Conservation (phyloP, 1,140 invertebrate species). For the Ostrea denselamellosa region DNA sequence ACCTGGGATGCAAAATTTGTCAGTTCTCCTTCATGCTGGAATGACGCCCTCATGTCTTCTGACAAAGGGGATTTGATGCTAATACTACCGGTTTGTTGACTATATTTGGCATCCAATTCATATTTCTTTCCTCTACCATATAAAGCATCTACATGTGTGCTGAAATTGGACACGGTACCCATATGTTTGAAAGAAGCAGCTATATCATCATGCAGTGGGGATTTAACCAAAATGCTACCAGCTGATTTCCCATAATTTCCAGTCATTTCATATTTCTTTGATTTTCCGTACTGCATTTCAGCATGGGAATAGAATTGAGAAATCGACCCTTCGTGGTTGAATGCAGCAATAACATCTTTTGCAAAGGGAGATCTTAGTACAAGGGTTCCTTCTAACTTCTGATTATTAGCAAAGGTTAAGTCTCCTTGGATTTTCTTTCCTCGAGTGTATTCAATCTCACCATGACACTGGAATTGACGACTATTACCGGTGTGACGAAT, state of each 20-base stretch:
- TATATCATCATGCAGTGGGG: constrained; percentile 41
- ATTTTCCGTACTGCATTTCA: constrained; percentile 35
- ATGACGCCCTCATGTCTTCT: constrained; percentile 41
- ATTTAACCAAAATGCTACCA: constrained; percentile 23
- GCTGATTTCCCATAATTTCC: not conserved
- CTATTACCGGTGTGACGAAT: constrained; percentile 2
- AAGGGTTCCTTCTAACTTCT: constrained; percentile 47
- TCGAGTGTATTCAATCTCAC: constrained; percentile 26
- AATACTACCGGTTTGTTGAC: constrained; percentile 20
- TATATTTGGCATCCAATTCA: constrained; percentile 21
- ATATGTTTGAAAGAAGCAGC: constrained; percentile 42
- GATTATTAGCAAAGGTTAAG: constrained; percentile 28
- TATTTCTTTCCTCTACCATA: constrained; percentile 45
- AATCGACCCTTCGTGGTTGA: constrained; percentile 55
- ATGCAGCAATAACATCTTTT: constrained; percentile 48
- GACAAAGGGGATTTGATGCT: constrained; percentile 34
- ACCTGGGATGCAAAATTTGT: constrained; percentile 36
- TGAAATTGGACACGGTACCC: constrained; percentile 43
- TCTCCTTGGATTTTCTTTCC: constrained; percentile 46
- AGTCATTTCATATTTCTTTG: constrained; percentile 36
- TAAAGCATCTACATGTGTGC: constrained; percentile 44
- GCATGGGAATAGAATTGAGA: not conserved
- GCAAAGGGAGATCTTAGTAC: constrained; percentile 54
- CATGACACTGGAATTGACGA: constrained; percentile 20
- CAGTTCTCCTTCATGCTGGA: constrained; percentile 30